Evolutionary conservation across 2,888 invertebrate genomes (phyloP), one percentile per base, ranked within the genome.

Genomic region (Leptinotarsa peninsularis): DNA sequence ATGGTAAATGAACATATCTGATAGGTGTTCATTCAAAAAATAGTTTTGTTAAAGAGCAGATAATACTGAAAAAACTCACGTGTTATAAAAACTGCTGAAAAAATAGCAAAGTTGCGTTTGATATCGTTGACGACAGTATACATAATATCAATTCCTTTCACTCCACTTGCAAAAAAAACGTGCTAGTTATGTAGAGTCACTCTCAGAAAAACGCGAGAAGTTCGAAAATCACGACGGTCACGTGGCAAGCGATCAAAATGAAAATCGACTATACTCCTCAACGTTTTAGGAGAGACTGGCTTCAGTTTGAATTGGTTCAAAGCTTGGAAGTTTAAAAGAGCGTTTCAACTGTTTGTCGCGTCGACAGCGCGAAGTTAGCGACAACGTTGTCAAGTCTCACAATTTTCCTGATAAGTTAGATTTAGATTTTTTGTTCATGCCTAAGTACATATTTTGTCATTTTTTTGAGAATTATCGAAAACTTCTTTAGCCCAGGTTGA

Each of bases 51-150:
- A 76, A 73, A n/a, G 52, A 54, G 18, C 27, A 33, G 33, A 1
- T n/a, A 43, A 75, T 58, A 67, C 27, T 54, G 67, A 49, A 76
- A 79, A 72, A 67, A 82, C 85, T 83, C 79, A 85, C 85, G 81
- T 67, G 84, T 85, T 77, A 85, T 83, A 66, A 85, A 81, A 66
- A 85, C 76, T 43, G 85, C 84, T 58, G 83, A 85, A 66, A 84
- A 77, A 49, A 85, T 81, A 43, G 84, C 83, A 79, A 83, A 81
- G 78, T 79, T 83, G 83, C 84, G 80, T 75, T 82, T 84, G 75
- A 85, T 82, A 75, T 83, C 81, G 78, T 81, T 82, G 69, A 84
- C 76, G 75, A 85, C 82, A 76, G 82, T 83, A 82, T 84, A 82
- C 85, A 85, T 85, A 81, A 78, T 84, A 80, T 56, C 66, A 66